These are phyloP conservation scores for Syngnathus scovelli DNA, from an alignment of 2,113 vertebrate genomes.

Conservation along the genomic window DNA sequence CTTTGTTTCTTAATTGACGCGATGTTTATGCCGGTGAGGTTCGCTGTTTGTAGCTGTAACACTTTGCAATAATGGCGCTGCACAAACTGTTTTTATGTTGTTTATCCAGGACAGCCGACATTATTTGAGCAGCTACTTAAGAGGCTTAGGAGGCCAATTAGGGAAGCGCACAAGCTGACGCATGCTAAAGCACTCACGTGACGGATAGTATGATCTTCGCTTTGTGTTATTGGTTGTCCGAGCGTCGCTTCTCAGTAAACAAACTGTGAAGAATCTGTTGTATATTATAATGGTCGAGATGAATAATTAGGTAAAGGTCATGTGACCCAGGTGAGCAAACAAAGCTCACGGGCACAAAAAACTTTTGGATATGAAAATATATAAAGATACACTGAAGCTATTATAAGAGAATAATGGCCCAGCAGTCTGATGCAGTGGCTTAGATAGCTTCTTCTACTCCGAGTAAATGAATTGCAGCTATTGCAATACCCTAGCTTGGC, in stretches of 20 bases:
- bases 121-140: conserved; percentile 59
- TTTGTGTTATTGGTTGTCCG: conserved; percentile 41
- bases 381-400: conserved; percentile 19
- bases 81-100: conserved; percentile 43
- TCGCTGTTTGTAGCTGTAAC: conserved; percentile 9
- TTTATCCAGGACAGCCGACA: conserved; percentile 53
- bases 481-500: conserved; percentile 53
- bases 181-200: conserved; percentile 47
- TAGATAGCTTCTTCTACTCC: conserved; percentile 32
- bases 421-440: conserved; percentile 35
- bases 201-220: conserved; percentile 53
- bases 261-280: conserved; percentile 32
- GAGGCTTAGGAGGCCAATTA: conserved; percentile 69
- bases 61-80: conserved; percentile 14
- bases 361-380: conserved; percentile 29
- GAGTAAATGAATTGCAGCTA: conserved; percentile 57
- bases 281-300: conserved; percentile 16
- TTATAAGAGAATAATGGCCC: conserved; percentile 54
- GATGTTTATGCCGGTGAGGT: conserved; percentile 3
- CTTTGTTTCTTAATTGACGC: conserved; percentile 11
- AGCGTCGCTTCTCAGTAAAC: conserved; percentile 31
- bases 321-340: conserved; percentile 46
- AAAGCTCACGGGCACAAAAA: conserved; percentile 28
- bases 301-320: not conserved
- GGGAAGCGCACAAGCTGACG: conserved; percentile 48